Base-by-base conservation (phyloP, 2,888 invertebrate genomes). In the Hirtodrosophila confusa region DNA sequence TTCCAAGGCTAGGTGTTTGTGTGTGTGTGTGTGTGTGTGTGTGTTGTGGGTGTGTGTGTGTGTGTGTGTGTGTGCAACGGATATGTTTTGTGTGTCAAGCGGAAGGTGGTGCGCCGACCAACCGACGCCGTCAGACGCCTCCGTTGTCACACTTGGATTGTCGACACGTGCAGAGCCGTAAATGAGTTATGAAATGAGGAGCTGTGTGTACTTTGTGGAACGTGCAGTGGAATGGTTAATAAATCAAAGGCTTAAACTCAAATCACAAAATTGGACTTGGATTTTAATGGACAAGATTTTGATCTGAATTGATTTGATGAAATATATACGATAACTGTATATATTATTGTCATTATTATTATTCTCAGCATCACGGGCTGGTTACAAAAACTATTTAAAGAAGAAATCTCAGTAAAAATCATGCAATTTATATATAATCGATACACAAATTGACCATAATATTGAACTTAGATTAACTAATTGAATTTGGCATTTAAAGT, bases 131-230 rank as follows among this genome's bases (percentile, higher is more conserved):
- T 68, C 69, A 58, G 41, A 55, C 65, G 62, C 44, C 54, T 69
- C 51, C 69, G 65, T 61, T 79, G 83, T 80, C 86, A 79, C 84
- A 86, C 75, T 71, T 71, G 67, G 71, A 66, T 67, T 79, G 83
- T 67, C 69, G 84, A 69, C 86, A 86, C 80, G 74, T 74, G 57
- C 86, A 73, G 73, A 43, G 67, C 45, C 57, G 57, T 50, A 86
- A 77, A 83, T 83, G 80, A 83, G 74, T 86, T 86, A 80, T 80
- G 70, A 69, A 63, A 57, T 74, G 54, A 31, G 40, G 27, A 17
- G 47, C 40, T 45, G 40, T 31, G 8, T 31, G 8, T 31, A 7
- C 37, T 41, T 44, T 36, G 29, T 23, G 36, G 9, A 36, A 65
- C 45, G 31, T 49, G 33, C 36, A 37, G 17, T 31, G 35, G 44